Conservation (phyloP, 2,888 invertebrate species). For the Coenonympha glycerion region DNA sequence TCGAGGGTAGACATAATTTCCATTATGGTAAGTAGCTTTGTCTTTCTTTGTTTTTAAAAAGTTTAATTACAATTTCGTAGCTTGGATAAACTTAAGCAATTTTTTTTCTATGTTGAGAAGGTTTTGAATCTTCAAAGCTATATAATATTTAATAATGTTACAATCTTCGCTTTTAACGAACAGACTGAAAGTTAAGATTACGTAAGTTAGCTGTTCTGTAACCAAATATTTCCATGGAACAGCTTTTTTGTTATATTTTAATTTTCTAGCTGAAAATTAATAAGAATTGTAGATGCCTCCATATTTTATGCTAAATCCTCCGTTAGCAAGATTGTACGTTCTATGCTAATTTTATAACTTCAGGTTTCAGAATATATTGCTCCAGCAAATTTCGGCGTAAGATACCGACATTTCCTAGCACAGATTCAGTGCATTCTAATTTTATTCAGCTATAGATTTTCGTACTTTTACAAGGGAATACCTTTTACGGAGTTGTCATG, state of each 20-base stretch:
- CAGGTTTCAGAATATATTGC: conserved; percentile 1
- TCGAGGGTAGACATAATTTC: conserved; percentile 50
- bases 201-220: too few relatives aligned
- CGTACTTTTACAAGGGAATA: neutral
- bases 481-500: neutral
- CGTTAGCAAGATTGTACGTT: neutral
- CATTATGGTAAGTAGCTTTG: conserved; percentile 45
- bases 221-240: too few relatives aligned
- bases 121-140: too few relatives aligned
- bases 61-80: too few relatives aligned
- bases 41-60: too few relatives aligned
- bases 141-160: too few relatives aligned
- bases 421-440: neutral
- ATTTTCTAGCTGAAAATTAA: neutral
- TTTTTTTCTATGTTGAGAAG: too few relatives aligned
- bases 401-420: neutral
- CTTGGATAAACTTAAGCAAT: too few relatives aligned
- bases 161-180: too few relatives aligned
- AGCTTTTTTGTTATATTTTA: too few relatives aligned
- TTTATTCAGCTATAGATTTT: neutral
- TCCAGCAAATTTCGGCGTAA: neutral
- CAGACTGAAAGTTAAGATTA: too few relatives aligned
- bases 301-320: conserved; percentile 1
- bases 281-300: neutral
- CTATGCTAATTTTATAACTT: conserved; percentile 4